Evolutionary conservation across 1,140 invertebrate genomes (phyloP).

Genomic region (Diuraphis noxia): DNA sequence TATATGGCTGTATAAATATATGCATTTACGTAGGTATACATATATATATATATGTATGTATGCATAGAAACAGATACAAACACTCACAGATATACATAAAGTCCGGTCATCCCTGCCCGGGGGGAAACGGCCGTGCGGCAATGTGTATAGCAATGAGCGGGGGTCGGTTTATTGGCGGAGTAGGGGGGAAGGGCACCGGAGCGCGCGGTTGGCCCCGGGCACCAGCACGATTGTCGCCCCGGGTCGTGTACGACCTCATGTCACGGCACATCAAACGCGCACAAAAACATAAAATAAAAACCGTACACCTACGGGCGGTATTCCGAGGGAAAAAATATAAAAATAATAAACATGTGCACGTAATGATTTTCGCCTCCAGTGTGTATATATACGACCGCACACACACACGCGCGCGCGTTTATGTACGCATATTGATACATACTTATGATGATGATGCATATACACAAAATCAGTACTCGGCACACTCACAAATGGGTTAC

Average conservation of each 20-base stretch:
- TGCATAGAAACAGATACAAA: not conserved
- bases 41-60: not conserved
- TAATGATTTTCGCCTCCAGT: constrained; percentile 53
- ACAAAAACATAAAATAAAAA: constrained; percentile 52
- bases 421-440: not conserved
- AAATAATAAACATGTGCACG: constrained; percentile 53
- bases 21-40: not conserved
- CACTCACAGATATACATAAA: not conserved
- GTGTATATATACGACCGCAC: not conserved
- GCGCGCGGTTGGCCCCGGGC: constrained; percentile 5
- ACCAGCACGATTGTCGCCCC: constrained; percentile 47
- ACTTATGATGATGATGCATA: not conserved
- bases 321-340: constrained; percentile 38
- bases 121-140: not conserved
- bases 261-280: constrained; percentile 53
- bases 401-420: not conserved
- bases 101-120: constrained; percentile 47
- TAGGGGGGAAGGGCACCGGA: not conserved
- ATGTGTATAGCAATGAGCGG: not conserved
- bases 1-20: not conserved
- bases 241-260: constrained; percentile 47
- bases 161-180: not conserved
- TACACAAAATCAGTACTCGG: not conserved
- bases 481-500: not conserved
- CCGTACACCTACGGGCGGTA: constrained; percentile 32